Conservation (phyloP, 2,888 invertebrate genomes). For the Zygothrica quintamaculata region DNA sequence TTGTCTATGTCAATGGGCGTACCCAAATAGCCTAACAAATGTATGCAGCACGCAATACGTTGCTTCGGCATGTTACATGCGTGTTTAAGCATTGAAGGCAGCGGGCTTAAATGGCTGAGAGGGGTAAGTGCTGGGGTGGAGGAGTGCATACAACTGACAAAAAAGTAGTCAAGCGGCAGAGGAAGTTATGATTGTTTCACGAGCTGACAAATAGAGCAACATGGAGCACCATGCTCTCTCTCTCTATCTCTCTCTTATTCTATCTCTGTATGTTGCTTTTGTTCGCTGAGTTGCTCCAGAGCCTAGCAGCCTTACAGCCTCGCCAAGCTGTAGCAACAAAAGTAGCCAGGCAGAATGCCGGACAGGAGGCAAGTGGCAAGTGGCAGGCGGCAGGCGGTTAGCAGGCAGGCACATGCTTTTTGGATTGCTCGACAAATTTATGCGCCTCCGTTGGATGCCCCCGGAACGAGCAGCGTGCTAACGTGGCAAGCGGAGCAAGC, state of each 20-base stretch:
- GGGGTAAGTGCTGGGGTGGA: not conserved
- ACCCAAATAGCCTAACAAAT: constrained; percentile 73
- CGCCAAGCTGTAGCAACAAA: constrained; percentile 35
- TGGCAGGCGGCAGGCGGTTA: not conserved
- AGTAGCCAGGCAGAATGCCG: constrained; percentile 44
- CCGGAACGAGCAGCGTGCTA: constrained; percentile 34
- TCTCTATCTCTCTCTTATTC: not conserved
- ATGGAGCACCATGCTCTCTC: constrained; percentile 35
- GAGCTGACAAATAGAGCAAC: constrained; percentile 78
- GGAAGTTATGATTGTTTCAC: constrained; percentile 80
- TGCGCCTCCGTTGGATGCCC: constrained; percentile 46
- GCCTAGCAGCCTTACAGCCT: constrained; percentile 3
- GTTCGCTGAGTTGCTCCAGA: not conserved
- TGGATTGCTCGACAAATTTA: constrained; percentile 65
- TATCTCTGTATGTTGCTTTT: not conserved
- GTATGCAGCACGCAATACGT: constrained; percentile 73
- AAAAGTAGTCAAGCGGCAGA: constrained; percentile 45
- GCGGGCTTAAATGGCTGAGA: not conserved
- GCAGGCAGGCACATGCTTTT: constrained; percentile 53
- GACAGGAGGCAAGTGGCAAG: not conserved
- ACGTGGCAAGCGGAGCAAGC: too few relatives aligned
- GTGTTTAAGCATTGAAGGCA: constrained; percentile 21
- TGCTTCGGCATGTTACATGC: constrained; percentile 57
- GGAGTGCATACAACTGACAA: constrained; percentile 12
- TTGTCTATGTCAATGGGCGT: constrained; percentile 21